Conservation (phyloP, 1,140 invertebrate species). For the Achatina immaculata region DNA sequence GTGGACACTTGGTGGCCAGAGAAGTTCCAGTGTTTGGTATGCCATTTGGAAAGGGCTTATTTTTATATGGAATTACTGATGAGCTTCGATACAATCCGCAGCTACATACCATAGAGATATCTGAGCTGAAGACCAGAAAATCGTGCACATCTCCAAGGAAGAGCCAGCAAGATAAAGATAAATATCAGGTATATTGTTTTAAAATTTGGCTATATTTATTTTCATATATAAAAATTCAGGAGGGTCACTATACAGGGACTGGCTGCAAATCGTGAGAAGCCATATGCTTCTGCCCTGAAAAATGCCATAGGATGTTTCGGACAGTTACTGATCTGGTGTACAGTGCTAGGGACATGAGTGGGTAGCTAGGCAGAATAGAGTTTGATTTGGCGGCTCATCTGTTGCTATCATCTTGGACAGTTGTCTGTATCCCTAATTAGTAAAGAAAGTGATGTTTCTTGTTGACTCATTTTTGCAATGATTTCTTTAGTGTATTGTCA, state of each 20-base stretch:
- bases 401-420: too few relatives aligned
- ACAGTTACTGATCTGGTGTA: too few relatives aligned
- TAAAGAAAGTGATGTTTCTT: too few relatives aligned
- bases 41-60: slow-evolving; percentile 56
- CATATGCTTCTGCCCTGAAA: background rate
- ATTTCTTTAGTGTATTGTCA: too few relatives aligned
- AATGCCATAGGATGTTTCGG: too few relatives aligned
- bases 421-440: too few relatives aligned
- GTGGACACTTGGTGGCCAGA: slow-evolving; percentile 53
- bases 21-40: slow-evolving; percentile 67
- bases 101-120: slow-evolving; percentile 52
- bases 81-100: slow-evolving; percentile 64
- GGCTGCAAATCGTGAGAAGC: background rate
- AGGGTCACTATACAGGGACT: background rate
- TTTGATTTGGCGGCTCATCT: too few relatives aligned
- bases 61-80: slow-evolving; percentile 65
- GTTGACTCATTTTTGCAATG: too few relatives aligned
- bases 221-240: background rate
- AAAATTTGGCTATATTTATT: background rate
- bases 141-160: slow-evolving; percentile 50
- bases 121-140: slow-evolving; percentile 65
- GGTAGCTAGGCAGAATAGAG: too few relatives aligned
- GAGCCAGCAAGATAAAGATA: slow-evolving; percentile 56
- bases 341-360: too few relatives aligned
- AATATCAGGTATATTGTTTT: slow-evolving; percentile 42